These are phyloP conservation scores for Nothobranchius kuhntae DNA, from an alignment of 2,113 vertebrate species.

Conservation along the genomic window DNA sequence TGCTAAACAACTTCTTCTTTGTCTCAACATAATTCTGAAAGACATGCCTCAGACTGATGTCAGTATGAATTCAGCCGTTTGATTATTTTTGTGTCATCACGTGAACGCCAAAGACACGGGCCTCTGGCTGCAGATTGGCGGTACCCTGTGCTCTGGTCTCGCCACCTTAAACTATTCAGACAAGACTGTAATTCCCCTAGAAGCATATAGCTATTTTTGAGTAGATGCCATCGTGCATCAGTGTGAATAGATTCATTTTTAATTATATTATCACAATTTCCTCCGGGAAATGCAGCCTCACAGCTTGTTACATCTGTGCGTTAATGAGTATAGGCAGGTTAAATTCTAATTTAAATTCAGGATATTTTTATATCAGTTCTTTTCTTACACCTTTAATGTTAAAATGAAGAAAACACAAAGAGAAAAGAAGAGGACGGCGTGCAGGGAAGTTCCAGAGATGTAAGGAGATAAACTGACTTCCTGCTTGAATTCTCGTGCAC, in stretches of 20 bases:
- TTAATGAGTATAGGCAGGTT: too few species aligned
- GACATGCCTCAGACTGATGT: too few species aligned
- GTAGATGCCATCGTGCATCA: background rate
- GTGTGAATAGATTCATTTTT: conserved; percentile 10
- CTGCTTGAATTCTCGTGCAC: background rate
- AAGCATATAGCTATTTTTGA: conserved; percentile 3
- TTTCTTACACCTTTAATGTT: background rate
- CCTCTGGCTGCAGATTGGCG: conserved; percentile 2
- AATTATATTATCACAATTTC: conserved; percentile 4
- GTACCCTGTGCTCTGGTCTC: conserved; percentile 4
- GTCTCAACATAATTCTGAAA: too few species aligned
- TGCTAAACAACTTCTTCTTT: too few species aligned
- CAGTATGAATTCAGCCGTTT: too few species aligned
- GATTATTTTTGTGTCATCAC: background rate
- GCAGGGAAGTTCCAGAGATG: background rate
- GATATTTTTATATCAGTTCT: background rate
- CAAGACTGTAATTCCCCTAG: background rate
- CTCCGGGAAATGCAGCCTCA: background rate
- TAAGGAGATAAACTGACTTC: background rate
- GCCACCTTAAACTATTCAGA: conserved; percentile 5
- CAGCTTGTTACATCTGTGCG: background rate
- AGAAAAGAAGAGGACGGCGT: background rate
- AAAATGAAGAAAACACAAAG: background rate
- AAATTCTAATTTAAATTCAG: too few species aligned
- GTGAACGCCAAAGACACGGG: background rate